Conservation (phyloP, 2,888 invertebrate genomes). For the Endomychus coccineus region DNA sequence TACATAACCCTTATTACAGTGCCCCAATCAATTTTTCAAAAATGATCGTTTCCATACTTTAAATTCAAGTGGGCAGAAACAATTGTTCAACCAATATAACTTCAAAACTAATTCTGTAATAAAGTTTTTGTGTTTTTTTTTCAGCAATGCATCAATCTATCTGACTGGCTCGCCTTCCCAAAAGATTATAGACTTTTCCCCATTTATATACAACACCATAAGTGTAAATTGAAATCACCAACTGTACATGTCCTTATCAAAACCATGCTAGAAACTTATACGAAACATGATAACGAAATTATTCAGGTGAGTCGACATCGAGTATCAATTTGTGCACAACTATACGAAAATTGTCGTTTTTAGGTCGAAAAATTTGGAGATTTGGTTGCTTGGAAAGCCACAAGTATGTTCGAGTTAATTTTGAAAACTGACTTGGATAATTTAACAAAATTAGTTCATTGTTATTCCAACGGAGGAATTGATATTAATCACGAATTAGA, state of each 20-base stretch:
- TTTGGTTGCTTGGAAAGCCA: conserved; percentile 72
- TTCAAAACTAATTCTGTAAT: too few relatives aligned
- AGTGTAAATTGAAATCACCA: conserved; percentile 26
- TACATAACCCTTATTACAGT: too few relatives aligned
- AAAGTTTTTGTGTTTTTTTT: conserved; percentile 22
- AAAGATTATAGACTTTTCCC: conserved; percentile 41
- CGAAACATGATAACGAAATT: conserved; percentile 35
- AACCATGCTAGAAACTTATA: conserved; percentile 34
- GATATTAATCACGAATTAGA: conserved; percentile 71
- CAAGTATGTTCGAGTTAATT: conserved; percentile 65
- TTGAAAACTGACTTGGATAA: conserved; percentile 70
- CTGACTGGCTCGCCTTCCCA: conserved; percentile 49
- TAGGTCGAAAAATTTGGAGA: conserved; percentile 75
- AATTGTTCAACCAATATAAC: too few relatives aligned
- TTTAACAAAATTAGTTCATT: conserved; percentile 63
- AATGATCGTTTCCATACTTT: too few relatives aligned
- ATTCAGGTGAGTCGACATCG: conserved; percentile 29
- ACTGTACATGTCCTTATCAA: conserved; percentile 33
- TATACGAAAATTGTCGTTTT: too few relatives aligned
- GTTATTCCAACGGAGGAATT: conserved; percentile 63
- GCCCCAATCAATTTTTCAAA: too few relatives aligned
- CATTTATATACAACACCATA: conserved; percentile 31
- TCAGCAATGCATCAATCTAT: conserved; percentile 44
- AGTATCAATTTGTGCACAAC: background rate
- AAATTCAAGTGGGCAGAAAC: too few relatives aligned